Base-by-base conservation (phyloP, 2,888 invertebrate species). In the Syritta pipiens region DNA sequence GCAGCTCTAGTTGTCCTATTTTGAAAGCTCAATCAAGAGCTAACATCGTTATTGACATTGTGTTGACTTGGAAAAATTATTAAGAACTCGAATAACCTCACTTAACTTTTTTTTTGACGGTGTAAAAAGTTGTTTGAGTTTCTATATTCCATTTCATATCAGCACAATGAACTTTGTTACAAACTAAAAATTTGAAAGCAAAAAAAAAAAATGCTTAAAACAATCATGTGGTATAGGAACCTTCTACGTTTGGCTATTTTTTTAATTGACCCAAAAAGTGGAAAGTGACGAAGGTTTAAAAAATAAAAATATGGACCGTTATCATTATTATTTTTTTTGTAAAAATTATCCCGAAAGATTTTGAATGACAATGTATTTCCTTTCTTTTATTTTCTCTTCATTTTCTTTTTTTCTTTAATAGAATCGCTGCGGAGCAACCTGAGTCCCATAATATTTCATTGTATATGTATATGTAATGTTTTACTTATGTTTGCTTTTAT, bases 341-440 rank as follows among this genome's bases (percentile, higher is more conserved):
- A 9, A 48, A 62, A 35, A 28, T 3, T 37, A 59, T n/a, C n/a
- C 32, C 20, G 32, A 24, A 12, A 24, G 20, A 44, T 60, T 26
- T 49, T 26, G 37, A 37, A 19, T 68, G 48, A 30, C 37, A 40
- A 40, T 40, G 44, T 46, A 46, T 19, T 22, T 37, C 1, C 26
- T 46, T 20, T 28, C 6, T 20, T 12, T 26, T 55, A 17, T 28
- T 10, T 48, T n/a, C n/a, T n/a, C n/a, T 17, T 37, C 37, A 17
- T 17, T 37, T 37, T 17, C 7, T 14, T 17, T 17, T 9, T 9
- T 55, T 67, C 28, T 67, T 14, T 28, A 67, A 59, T 49, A 69
- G 53, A 71, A 71, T 71, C 53, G 71, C 71, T 71, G 71, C 71
- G 71, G 62, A 55, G 71, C 62, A 71, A 71, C 71, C 71, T 71